Evolutionary conservation across 2,888 invertebrate genomes (phyloP).

Genomic region (Drosophila mimica): DNA sequence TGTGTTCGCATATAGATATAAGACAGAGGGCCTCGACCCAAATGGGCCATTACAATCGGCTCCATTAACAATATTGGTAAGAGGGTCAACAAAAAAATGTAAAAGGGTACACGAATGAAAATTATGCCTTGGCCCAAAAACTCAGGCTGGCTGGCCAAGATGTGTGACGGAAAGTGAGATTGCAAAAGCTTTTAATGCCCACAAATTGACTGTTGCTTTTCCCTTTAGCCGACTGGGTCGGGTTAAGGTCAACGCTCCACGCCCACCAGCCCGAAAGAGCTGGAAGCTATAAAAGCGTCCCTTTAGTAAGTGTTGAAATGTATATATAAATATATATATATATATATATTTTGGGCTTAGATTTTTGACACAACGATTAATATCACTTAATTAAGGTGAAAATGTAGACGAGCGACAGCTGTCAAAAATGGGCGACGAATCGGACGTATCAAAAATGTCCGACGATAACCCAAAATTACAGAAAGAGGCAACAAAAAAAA

Average conservation of each 20-base stretch:
- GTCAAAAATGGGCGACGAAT: constrained; percentile 64
- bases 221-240: constrained; percentile 15
- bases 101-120: constrained; percentile 58
- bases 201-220: constrained; percentile 62
- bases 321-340: background rate
- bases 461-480: constrained; percentile 43
- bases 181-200: constrained; percentile 75
- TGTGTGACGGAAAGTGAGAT: constrained; percentile 47
- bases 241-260: constrained; percentile 34
- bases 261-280: background rate
- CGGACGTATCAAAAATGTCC: constrained; percentile 67
- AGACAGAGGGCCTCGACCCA: constrained; percentile 8
- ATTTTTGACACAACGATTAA: constrained; percentile 64
- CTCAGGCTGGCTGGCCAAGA: constrained; percentile 17
- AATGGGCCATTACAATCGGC: constrained; percentile 65
- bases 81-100: constrained; percentile 8
- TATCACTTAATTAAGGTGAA: constrained; percentile 81
- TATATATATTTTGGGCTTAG: constrained; percentile 14
- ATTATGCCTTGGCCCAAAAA: constrained; percentile 66
- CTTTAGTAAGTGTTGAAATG: constrained; percentile 29
- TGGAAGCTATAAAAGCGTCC: background rate
- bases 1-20: constrained; percentile 55
- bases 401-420: constrained; percentile 75
- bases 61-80: constrained; percentile 76
- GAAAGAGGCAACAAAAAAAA: constrained; percentile 47